phyloP scores from a whole-genome alignment of 2,888 invertebrate species.

The Rugalucina vietnamica region DNA sequence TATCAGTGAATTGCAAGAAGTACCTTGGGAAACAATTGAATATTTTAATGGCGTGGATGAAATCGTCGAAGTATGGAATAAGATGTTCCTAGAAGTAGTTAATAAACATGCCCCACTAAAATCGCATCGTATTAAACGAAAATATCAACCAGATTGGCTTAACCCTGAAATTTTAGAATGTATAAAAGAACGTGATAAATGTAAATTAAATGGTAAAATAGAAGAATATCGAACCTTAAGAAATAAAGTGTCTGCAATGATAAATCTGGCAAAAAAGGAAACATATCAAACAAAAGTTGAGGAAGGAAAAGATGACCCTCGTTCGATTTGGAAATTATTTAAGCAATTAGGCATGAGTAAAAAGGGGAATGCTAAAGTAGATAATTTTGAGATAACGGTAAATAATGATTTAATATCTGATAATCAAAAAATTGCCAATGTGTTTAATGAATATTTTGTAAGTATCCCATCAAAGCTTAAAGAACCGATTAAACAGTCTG shows the following conservation, averaged over 20 bases:
- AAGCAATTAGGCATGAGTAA: background rate
- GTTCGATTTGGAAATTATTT: background rate
- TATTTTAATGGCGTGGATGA: background rate
- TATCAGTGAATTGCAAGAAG: background rate
- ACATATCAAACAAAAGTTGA: background rate
- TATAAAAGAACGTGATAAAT: background rate
- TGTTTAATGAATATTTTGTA: background rate
- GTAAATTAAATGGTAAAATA: background rate
- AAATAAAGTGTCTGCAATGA: background rate
- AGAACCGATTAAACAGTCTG: too few relatives aligned
- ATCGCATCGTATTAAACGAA: background rate
- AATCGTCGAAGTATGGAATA: background rate
- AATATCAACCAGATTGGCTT: background rate
- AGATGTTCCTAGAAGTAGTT: background rate
- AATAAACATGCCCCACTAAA: background rate
- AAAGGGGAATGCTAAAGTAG: background rate
- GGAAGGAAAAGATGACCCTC: background rate
- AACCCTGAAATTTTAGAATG: background rate
- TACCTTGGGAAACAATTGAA: background rate
- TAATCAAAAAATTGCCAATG: background rate
- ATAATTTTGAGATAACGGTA: background rate
- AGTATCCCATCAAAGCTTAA: background rate
- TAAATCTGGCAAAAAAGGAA: background rate
- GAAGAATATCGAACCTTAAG: background rate
- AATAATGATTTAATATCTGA: background rate